Base-by-base conservation (phyloP, 2,113 vertebrate species). In the Melospiza melodia region DNA sequence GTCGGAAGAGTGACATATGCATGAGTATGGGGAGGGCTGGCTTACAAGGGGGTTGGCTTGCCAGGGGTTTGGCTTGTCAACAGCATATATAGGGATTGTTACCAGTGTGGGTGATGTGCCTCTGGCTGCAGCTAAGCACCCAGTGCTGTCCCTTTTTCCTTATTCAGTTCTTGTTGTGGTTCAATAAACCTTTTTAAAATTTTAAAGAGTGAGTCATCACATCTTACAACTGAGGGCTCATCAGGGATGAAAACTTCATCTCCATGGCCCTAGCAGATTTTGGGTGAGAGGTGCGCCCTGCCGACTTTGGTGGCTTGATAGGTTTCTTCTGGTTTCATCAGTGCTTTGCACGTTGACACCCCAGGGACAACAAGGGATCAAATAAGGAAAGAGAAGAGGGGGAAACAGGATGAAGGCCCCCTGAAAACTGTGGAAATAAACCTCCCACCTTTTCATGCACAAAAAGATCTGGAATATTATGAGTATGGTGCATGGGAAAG, bases 71-170 rank as follows among this genome's bases (percentile, higher is more conserved):
- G 27, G 12, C 27, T 30, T 63, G 18, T 49, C 18, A 37, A 21
- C 27, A 49, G 33, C 18, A 21, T 28, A 51, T 11, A 28, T 21
- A 28, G 28, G n/a, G 46, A 37, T 69, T 37, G 25, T 28, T 28
- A 51, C 4, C 0, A 6, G 46, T 6, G 4, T 21, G 24, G n/a
- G 46, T 0, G 1, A 12, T 49, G 66, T 49, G 46, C 66, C 46
- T 37, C n/a, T 27, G 24, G 18, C n/a, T 69, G 66, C 46, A 28
- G n/a, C n/a, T 69, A 51, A 68, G 24, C 9, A 11, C 18, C 13
- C n/a, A 37, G 25, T 0, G 1, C 18, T 5, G 13, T 15, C 18
- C 33, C 7, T 37, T 28, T 37, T 37, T 28, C n/a, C 25, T 37
- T 21, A 69, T 35, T 51, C 46, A 37, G n/a, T 28, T 18, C 67